These are phyloP conservation scores for Tridacna crocea DNA, from an alignment of 2,888 invertebrate species.

Conservation along the genomic window DNA sequence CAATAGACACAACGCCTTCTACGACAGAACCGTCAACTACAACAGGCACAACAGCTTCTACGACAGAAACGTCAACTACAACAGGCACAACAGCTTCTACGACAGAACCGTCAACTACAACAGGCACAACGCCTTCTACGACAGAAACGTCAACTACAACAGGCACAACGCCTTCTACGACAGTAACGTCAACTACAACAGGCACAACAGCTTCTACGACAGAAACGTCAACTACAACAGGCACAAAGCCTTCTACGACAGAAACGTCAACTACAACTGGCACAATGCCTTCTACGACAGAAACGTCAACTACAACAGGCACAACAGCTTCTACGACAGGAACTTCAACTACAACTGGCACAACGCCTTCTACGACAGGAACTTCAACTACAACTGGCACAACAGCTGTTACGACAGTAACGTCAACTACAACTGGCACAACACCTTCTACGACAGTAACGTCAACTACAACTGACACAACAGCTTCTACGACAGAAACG, in stretches of 20 bases:
- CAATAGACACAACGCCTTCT: background rate
- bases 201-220: background rate
- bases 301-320: background rate
- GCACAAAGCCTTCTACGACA: background rate
- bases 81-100: background rate
- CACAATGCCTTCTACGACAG: background rate
- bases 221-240: background rate
- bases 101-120: background rate
- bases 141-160: background rate
- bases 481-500: background rate
- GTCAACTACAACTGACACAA: background rate
- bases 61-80: background rate
- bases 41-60: background rate
- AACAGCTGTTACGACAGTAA: background rate
- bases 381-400: conserved; percentile 11
- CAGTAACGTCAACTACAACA: background rate
- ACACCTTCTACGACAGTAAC: background rate
- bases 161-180: background rate
- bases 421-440: conserved; percentile 9
- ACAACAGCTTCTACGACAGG: conserved; percentile 5
- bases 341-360: conserved; percentile 5
- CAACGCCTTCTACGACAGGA: background rate
- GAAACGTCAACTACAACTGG: background rate
- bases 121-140: background rate
- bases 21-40: background rate